Base-by-base conservation (phyloP, 2,888 invertebrate species). In the Crossocerus cetratus region DNA sequence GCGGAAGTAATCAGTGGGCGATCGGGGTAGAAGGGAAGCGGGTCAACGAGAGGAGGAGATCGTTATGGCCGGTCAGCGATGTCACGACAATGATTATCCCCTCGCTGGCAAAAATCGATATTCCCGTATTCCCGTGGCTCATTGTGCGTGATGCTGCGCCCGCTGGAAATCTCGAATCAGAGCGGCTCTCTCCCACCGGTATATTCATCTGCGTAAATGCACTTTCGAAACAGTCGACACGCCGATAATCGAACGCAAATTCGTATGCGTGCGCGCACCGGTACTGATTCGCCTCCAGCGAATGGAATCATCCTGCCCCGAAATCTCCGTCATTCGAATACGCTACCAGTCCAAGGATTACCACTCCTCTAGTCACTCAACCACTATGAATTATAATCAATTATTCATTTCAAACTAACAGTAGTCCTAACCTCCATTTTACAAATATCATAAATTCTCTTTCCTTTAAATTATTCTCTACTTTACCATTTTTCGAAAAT, bases 201-300 rank as follows among this genome's bases (percentile, higher is more conserved):
- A 54, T 64, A 55, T 56, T 22, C 55, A 56, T 43, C 22, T 44
- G 18, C 64, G 57, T 66, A 75, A 75, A 77, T 74, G 71, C 61
- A 72, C 68, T 75, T 79, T 74, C 69, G 68, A 69, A 72, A 74
- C 62, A 68, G 63, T 58, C 59, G 45, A 57, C 57, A 59, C 32
- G 32, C 59, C 53, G 72, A 76, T 77, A 77, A 80, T 78, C 80
- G 74, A 66, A 70, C 69, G 54, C 67, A 75, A 76, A 77, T 77
- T 67, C 61, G 61, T 57, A 62, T 62, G 60, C 61, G 56, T 70
- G 72, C 78, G 73, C 73, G 73, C 73, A 16, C 45, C 18, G 57
- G 22, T 45, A 16, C 58, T 74, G 66, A 76, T 80, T 60, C 56
- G n/a, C 8, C 44, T 18, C 32, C 42, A 20, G 23, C n/a, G 2